Base-by-base conservation (phyloP, 2,113 vertebrate species). In the Pollimyrus isidori region DNA sequence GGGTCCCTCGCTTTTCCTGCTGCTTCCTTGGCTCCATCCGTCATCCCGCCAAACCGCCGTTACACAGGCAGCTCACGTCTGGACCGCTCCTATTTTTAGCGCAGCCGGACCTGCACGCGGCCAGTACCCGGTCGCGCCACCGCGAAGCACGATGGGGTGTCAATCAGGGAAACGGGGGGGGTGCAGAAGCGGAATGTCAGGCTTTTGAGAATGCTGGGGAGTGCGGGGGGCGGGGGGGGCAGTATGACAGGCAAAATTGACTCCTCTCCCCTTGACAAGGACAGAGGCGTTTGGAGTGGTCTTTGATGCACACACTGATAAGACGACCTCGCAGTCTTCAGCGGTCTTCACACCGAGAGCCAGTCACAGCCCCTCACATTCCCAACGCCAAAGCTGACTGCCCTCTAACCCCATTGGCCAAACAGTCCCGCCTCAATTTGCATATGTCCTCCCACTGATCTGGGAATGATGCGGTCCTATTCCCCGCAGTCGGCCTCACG, bases 21-120 rank as follows among this genome's bases (percentile, higher is more conserved):
- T 56, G 62, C 85, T 42, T 49, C 3, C 65, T 5, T 15, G 35
- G 48, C 42, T 1, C 86, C 26, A 58, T 49, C 83, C 45, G 48
- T 48, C 83, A 48, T 86, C 45, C 21, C 69, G 30, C 30, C 30
- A 13, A 35, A 35, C 73, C 13, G 30, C 73, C 35, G 73, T 80
- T 86, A 80, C 26, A 80, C 62, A 87, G 89, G 89, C 85, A 45
- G 89, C 89, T 87, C 89, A 90, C 89, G 35, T 87, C 50, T 26
- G 23, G 85, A 56, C 46, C n/a, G 50, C 76, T 83, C 35, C 49
- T 88, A 69, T 86, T 90, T 87, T 90, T 90, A 90, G 89, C 85
- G 35, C 45, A 52, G 85, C 73, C 85, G 62, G 69, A 89, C 89
- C 62, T 76, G 85, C 89, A 76, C 9, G 3, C 35, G 85, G 86